Conservation (phyloP, 2,888 invertebrate genomes). For the Hirtodrosophila alboralis region DNA sequence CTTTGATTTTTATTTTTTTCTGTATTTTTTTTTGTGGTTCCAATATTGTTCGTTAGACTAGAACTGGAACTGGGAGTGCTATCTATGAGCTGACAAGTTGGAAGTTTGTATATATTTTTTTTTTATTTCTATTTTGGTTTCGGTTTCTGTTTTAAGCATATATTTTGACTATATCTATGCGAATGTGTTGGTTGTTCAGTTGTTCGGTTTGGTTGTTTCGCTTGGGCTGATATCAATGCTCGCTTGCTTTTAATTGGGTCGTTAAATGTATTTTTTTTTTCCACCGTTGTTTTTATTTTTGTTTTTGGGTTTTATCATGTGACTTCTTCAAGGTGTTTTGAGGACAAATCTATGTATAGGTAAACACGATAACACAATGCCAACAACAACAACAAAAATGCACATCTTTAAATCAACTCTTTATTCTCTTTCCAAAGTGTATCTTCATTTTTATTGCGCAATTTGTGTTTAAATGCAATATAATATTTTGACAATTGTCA, state of each 20-base stretch:
- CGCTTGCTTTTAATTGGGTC: constrained; percentile 77
- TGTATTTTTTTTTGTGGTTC: constrained; percentile 3
- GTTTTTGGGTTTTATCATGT: constrained; percentile 60
- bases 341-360: constrained; percentile 41
- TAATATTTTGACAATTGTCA: too few relatives aligned
- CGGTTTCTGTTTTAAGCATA: constrained; percentile 54
- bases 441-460: too few relatives aligned
- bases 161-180: constrained; percentile 60
- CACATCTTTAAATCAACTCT: constrained; percentile 24
- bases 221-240: constrained; percentile 67
- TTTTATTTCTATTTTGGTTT: constrained; percentile 6
- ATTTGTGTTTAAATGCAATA: too few relatives aligned
- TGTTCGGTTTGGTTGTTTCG: constrained; percentile 22
- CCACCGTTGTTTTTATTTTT: constrained; percentile 17
- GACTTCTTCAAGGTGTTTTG: constrained; percentile 67
- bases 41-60: constrained; percentile 27
- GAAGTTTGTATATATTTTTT: constrained; percentile 41
- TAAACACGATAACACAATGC: constrained; percentile 19
- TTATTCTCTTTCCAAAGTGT: too few relatives aligned
- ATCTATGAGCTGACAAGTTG: constrained; percentile 52
- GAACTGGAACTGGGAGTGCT: constrained; percentile 36
- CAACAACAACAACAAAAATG: constrained; percentile 7
- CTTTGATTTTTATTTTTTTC: constrained; percentile 65
- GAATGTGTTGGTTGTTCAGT: constrained; percentile 46
- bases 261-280: constrained; percentile 64